A percentile compares a stretch with the other conserved stretches of the same genome.
Conservation (phyloP, 2,797 vertebrate species). For the Harpagifer antarcticus region DNA sequence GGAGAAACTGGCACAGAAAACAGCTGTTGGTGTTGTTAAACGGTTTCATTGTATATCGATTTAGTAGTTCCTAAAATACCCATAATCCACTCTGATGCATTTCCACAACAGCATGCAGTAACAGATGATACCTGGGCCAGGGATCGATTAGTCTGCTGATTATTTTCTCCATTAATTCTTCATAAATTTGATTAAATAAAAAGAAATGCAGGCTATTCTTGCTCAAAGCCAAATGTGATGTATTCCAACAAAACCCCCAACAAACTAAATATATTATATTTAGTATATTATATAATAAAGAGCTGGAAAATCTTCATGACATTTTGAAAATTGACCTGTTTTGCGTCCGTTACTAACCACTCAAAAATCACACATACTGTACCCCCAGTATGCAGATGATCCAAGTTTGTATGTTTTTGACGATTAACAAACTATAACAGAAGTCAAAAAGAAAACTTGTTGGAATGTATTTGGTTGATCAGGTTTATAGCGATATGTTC, state of each 20-base stretch:
- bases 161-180: neutral
- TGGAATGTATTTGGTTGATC: neutral
- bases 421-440: neutral
- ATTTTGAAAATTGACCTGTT: no score
- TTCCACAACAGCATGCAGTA: neutral
- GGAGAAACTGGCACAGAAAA: neutral
- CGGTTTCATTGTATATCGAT: neutral
- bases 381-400: neutral
- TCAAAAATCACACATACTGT: neutral
- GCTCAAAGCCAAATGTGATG: no score
- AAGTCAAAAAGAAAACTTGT: neutral
- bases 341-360: neutral
- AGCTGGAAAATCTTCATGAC: no score
- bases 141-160: neutral
- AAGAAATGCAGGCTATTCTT: neutral
- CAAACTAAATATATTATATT: neutral
- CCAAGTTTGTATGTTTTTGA: neutral
- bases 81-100: neutral
- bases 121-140: neutral
- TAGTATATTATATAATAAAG: no score
- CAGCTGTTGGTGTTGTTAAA: neutral
- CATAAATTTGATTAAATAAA: neutral
- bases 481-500: neutral
- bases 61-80: constrained; percentile 3
- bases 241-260: neutral